These are phyloP conservation scores for Lasioglossum oenotherae DNA, from an alignment of 2,888 invertebrate species.

Conservation along the genomic window DNA sequence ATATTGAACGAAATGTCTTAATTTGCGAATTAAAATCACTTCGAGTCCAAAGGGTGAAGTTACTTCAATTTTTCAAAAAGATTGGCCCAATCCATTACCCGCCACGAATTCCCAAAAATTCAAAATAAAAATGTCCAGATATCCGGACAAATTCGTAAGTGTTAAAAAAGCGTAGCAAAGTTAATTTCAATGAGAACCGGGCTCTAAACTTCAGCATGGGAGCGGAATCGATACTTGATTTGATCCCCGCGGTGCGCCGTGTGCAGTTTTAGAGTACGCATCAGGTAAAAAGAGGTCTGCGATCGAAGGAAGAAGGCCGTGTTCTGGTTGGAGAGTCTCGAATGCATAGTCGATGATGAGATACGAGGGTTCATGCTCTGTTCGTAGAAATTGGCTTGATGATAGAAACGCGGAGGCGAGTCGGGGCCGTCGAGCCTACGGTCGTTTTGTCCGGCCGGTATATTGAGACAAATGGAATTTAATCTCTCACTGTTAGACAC, in stretches of 20 bases:
- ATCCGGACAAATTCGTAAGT: background rate
- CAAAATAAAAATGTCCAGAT: background rate
- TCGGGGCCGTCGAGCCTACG: slow-evolving; percentile 4
- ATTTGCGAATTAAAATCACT: too few relatives aligned
- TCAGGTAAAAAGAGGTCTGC: background rate
- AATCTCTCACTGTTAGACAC: slow-evolving; percentile 56
- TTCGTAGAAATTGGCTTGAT: slow-evolving; percentile 20
- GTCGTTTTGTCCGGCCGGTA: slow-evolving; percentile 12
- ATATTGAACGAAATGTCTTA: too few relatives aligned
- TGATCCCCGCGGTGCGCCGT: background rate
- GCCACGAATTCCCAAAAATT: too few relatives aligned
- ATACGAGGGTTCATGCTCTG: background rate
- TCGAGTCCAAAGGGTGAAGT: too few relatives aligned
- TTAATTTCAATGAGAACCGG: background rate
- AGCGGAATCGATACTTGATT: background rate
- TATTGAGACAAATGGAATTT: slow-evolving; percentile 54
- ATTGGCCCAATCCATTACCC: too few relatives aligned
- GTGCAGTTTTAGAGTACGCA: slow-evolving; percentile 17
- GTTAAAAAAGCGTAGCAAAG: background rate
- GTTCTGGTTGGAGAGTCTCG: slow-evolving; percentile 16
- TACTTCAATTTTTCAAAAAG: too few relatives aligned
- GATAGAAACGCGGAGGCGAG: slow-evolving; percentile 22
- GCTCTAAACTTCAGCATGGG: background rate
- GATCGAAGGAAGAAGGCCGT: background rate
- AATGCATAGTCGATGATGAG: background rate